Base-by-base conservation (phyloP, 2,888 invertebrate species). In the Ligdia adustata region DNA sequence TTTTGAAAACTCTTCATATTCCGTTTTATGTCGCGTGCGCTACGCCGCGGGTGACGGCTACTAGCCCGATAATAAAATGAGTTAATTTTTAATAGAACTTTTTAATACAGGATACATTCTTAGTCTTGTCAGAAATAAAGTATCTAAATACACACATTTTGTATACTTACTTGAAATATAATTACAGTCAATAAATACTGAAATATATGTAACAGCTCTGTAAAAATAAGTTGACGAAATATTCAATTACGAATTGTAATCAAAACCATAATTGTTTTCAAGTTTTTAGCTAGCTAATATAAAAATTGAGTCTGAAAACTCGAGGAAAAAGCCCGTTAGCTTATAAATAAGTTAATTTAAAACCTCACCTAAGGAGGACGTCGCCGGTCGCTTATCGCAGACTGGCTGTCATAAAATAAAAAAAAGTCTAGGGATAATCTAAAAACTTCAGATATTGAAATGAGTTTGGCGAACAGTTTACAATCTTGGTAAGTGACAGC, bases 401-500 rank as follows among this genome's bases (percentile, higher is more conserved):
- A 34, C 42, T 28, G 37, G 35, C 44, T 41, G 44, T 40, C 44
- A 50, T 41, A 50, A 50, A 39, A 43, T 39, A 35, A 48, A 42
- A 47, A 46, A 44, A 42, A 37, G 24, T 37, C 45, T 41, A 20
- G 50, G 24, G 45, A 39, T 49, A 42, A 49, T 49, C 48, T 42
- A 22, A 33, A 49, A 49, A 49, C 48, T 49, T 49, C 12, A 49
- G 42, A 49, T 49, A 49, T 49, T 49, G 41, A 41, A 47, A 47
- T 47, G 47, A 52, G 46, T 46, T 41, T 27, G 38, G 32, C 34
- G 42, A 39, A 42, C 51, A 42, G 45, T 39, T 52, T 39, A 52
- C 46, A 45, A 52, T 52, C 51, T 46, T 29, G 46, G 42, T 34
- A 52, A 52, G 46, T 46, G 51, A 46, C 51, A 39, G 34, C 34